phyloP scores from a whole-genome alignment of 1,140 invertebrate genomes.

The Caenorhabditis brenneri region DNA sequence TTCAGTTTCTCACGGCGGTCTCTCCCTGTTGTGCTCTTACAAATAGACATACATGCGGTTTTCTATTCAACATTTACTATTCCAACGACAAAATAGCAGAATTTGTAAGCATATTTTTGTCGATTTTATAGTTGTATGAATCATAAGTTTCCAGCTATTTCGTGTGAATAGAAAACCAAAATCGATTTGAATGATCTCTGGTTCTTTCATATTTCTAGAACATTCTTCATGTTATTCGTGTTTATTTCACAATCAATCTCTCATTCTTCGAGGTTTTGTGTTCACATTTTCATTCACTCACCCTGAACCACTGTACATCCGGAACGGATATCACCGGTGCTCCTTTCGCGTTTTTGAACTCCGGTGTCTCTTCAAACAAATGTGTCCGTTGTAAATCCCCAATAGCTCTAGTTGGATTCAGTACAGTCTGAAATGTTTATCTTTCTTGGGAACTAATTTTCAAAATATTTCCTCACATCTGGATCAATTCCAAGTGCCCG shows the following conservation, averaged over 20 bases:
- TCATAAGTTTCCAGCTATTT: too few relatives aligned
- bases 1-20: too few relatives aligned
- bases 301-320: conserved; percentile 21
- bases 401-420: conserved; percentile 43
- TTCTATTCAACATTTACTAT: too few relatives aligned
- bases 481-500: conserved; percentile 30
- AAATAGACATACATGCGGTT: too few relatives aligned
- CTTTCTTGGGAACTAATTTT: neutral
- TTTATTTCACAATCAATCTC: too few relatives aligned
- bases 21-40: too few relatives aligned
- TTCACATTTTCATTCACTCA: neutral
- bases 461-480: neutral
- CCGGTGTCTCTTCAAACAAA: conserved; percentile 25
- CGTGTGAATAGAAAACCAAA: too few relatives aligned
- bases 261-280: neutral
- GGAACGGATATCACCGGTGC: conserved; percentile 41
- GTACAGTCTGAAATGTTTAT: neutral
- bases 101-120: too few relatives aligned
- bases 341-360: conserved; percentile 44
- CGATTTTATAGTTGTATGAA: too few relatives aligned
- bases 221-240: neutral
- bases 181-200: neutral
- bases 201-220: neutral
- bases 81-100: too few relatives aligned
- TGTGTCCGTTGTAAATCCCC: conserved; percentile 26